Conservation (phyloP, 2,888 invertebrate species). For the Archips crataeganus region DNA sequence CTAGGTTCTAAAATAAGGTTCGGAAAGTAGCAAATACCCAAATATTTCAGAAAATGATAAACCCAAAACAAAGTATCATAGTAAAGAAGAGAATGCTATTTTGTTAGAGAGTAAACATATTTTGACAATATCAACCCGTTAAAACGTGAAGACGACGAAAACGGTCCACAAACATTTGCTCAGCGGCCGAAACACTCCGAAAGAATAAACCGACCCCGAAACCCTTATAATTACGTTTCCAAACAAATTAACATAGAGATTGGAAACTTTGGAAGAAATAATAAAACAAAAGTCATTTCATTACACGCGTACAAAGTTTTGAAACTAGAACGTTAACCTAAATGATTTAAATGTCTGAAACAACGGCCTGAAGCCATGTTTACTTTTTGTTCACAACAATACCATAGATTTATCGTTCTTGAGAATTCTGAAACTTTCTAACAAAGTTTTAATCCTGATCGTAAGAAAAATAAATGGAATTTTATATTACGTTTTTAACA, state of each 20-base stretch:
- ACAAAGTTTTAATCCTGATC: constrained; percentile 23
- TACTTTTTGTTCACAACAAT: constrained; percentile 40
- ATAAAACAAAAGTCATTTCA: constrained; percentile 42
- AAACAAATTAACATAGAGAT: constrained; percentile 41
- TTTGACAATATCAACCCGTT: neutral
- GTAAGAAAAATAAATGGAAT: constrained; percentile 17
- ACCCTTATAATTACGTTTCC: constrained; percentile 33
- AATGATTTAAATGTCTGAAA: constrained; percentile 41
- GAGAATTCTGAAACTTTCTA: constrained; percentile 26
- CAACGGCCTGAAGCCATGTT: constrained; percentile 34
- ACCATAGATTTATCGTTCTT: constrained; percentile 39
- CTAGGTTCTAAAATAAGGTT: neutral
- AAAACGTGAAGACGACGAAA: neutral
- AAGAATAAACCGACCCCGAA: constrained; percentile 20
- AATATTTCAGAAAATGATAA: neutral
- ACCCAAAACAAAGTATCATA: neutral
- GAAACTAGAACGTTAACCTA: constrained; percentile 35
- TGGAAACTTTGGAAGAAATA: constrained; percentile 35
- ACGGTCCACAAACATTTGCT: neutral
- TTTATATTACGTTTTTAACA: constrained; percentile 11
- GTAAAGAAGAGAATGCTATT: neutral
- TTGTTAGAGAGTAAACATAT: neutral
- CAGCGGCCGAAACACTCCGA: constrained; percentile 2
- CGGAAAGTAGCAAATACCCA: neutral
- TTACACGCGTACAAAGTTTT: constrained; percentile 40